Evolutionary conservation across 1,140 invertebrate species (phyloP).

Genomic region (Neodiprion pinetum): DNA sequence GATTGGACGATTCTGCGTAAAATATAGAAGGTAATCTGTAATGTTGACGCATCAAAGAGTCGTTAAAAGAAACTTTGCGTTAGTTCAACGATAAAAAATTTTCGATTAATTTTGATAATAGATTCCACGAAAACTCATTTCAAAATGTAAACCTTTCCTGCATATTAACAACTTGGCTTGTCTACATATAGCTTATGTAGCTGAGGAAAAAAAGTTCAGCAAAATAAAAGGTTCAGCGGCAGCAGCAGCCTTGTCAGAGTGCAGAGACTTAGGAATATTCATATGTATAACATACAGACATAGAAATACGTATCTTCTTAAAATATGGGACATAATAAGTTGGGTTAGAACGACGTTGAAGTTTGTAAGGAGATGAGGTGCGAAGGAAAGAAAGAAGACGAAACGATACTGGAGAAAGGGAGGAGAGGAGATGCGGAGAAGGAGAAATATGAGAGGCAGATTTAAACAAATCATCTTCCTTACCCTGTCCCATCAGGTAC

Average conservation of each 20-base stretch:
- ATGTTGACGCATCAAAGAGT: not conserved
- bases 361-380: slow-evolving; percentile 16
- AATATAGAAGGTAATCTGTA: too few relatives aligned
- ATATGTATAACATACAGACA: not conserved
- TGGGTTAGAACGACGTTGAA: slow-evolving; percentile 11
- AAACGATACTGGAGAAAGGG: not conserved
- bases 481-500: not conserved
- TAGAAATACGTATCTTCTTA: not conserved
- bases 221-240: not conserved
- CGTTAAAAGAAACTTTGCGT: not conserved
- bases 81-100: not conserved
- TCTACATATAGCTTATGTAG: not conserved
- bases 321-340: slow-evolving; percentile 13
- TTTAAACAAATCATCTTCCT: slow-evolving; percentile 15
- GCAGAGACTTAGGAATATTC: not conserved
- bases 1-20: too few relatives aligned
- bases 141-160: not conserved
- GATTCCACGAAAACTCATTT: not conserved
- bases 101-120: not conserved
- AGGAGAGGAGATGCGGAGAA: not conserved
- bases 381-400: slow-evolving; percentile 3
- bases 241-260: not conserved
- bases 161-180: not conserved
- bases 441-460: slow-evolving; percentile 8
- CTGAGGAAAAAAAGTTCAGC: not conserved